These are phyloP conservation scores for Poliocrania exsul DNA, from an alignment of 2,797 vertebrate species.

Conservation along the genomic window DNA sequence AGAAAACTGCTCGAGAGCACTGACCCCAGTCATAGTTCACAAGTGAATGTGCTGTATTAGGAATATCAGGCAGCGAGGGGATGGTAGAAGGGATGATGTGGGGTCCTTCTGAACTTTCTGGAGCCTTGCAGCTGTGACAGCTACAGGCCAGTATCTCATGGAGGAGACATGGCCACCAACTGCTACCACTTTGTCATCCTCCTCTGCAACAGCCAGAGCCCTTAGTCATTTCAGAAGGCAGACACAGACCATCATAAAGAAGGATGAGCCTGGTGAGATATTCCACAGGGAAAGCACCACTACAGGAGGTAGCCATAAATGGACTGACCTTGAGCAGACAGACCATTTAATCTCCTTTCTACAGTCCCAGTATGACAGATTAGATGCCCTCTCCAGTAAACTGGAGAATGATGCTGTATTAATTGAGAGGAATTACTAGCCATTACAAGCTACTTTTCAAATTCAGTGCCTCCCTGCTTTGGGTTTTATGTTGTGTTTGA, in stretches of 20 bases:
- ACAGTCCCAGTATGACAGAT: background rate
- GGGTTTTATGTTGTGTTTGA: background rate
- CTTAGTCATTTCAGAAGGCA: background rate
- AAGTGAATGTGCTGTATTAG: background rate
- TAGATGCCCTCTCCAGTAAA: background rate
- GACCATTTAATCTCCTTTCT: background rate
- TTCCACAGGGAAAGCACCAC: background rate
- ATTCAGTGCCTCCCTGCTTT: background rate
- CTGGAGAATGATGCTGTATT: background rate
- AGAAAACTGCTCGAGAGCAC: background rate
- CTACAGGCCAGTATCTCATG: background rate
- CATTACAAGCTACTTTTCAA: background rate
- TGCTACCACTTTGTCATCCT: background rate
- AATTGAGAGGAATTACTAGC: background rate
- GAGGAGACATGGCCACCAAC: background rate
- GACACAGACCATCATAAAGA: accelerated
- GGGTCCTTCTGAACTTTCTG: background rate
- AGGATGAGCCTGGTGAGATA: background rate
- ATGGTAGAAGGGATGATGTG: background rate
- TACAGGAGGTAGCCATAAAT: background rate
- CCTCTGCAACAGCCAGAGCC: background rate
- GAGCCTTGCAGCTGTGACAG: accelerated
- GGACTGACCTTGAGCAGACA: background rate
- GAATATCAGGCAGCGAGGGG: background rate
- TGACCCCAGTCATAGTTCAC: background rate